phyloP scores from a whole-genome alignment of 2,888 invertebrate species.

The Eurytoma californica region DNA sequence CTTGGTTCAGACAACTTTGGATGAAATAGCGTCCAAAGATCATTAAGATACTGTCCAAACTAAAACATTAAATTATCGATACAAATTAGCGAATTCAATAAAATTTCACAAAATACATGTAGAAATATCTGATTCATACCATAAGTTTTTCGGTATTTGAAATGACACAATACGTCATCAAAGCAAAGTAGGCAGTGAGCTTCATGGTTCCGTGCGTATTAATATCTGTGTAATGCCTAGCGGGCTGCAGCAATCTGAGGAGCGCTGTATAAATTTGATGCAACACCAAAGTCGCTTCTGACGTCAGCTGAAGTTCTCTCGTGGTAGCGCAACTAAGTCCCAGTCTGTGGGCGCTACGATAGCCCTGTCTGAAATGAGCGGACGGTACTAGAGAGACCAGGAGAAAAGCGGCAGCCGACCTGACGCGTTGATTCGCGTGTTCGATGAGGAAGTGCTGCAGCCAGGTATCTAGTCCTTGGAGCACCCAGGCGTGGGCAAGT shows the following conservation, averaged over 20 bases:
- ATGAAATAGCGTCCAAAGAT: conserved; percentile 96
- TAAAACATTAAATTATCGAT: conserved; percentile 72
- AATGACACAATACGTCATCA: conserved; percentile 93
- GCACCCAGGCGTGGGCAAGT: conserved; percentile 92
- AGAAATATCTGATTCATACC: conserved; percentile 77
- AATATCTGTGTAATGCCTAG: conserved; percentile 90
- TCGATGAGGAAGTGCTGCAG: conserved; percentile 91
- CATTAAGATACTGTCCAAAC: conserved; percentile 94
- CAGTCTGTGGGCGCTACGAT: conserved; percentile 80
- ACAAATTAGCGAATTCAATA: not conserved
- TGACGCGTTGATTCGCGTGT: conserved; percentile 89
- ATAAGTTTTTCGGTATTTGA: conserved; percentile 93
- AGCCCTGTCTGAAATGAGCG: conserved; percentile 92
- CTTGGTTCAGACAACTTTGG: conserved; percentile 95
- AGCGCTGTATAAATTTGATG: conserved; percentile 85
- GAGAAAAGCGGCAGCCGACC: conserved; percentile 92
- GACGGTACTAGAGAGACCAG: conserved; percentile 94
- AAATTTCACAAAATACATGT: conserved; percentile 14
- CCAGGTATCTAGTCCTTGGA: conserved; percentile 95
- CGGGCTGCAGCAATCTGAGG: conserved; percentile 85
- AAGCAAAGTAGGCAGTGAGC: conserved; percentile 93
- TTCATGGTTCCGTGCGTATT: conserved; percentile 93
- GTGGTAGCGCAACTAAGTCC: conserved; percentile 78
- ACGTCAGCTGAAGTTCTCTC: conserved; percentile 69
- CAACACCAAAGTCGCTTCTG: conserved; percentile 79